A percentile compares a stretch with the other conserved stretches of the same genome.
Conservation (phyloP, 2,888 invertebrate genomes). For the Branchellion lobata region DNA sequence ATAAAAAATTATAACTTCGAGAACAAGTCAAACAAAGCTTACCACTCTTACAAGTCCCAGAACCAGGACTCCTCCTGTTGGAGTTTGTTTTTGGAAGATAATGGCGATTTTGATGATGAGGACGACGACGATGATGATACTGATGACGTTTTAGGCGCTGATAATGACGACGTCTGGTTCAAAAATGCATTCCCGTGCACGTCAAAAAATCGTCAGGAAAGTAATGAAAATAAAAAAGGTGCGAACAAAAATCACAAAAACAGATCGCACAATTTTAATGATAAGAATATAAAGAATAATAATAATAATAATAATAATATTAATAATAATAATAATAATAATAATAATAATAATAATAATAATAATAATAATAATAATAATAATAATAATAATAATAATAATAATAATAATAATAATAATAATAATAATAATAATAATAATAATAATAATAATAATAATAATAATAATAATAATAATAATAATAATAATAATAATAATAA, state of each 20-base stretch:
- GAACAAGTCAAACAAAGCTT: background rate
- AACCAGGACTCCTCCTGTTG: background rate
- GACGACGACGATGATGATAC: background rate
- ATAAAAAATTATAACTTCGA: background rate
- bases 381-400: background rate
- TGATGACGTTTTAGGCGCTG: background rate
- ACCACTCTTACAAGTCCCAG: background rate
- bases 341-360: background rate
- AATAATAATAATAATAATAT: background rate
- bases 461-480: background rate
- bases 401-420: background rate
- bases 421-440: background rate
- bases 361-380: background rate
- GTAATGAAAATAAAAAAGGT: background rate
- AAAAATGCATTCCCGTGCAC: conserved; percentile 14
- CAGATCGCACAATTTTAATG: background rate
- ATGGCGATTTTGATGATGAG: background rate
- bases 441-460: background rate
- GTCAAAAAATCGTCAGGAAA: background rate
- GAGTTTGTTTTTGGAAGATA: background rate
- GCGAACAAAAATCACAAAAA: background rate
- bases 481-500: background rate
- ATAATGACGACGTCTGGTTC: background rate
- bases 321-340: background rate
- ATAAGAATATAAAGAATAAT: background rate